Evolutionary conservation across 2,797 vertebrate genomes (phyloP).

Genomic region (Hypotaenidia okinawae): DNA sequence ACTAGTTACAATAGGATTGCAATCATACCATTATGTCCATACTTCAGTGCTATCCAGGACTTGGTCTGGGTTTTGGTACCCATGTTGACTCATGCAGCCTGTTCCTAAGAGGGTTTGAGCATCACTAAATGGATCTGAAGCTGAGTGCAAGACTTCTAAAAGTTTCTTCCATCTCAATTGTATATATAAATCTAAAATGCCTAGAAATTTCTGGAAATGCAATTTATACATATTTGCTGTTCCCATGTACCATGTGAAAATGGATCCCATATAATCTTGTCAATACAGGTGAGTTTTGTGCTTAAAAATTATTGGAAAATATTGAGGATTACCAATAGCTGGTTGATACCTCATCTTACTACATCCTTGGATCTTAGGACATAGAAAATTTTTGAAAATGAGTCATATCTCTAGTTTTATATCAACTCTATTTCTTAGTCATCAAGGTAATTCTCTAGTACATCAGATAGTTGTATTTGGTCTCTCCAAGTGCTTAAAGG

Average conservation of each 20-base stretch:
- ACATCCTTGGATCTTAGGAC: neutral
- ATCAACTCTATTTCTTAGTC: neutral
- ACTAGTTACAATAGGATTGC: fast-evolving
- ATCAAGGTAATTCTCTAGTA: neutral
- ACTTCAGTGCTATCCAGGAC: neutral
- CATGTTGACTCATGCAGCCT: neutral
- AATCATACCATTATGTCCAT: neutral
- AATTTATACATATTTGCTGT: neutral
- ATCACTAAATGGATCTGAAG: neutral
- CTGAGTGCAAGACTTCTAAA: neutral
- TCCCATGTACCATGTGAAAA: neutral
- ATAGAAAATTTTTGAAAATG: neutral
- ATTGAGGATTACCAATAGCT: neutral
- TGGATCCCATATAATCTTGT: neutral
- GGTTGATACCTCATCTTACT: neutral
- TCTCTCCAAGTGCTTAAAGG: neutral
- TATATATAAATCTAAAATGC: neutral
- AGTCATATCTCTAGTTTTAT: neutral
- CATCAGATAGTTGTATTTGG: neutral
- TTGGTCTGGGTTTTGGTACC: neutral
- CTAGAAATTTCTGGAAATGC: neutral
- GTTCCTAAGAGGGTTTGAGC: neutral
- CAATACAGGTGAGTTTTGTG: neutral
- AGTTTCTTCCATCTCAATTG: neutral
- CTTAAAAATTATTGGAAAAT: neutral